These are phyloP conservation scores for Strix aluco DNA, from an alignment of 2,113 vertebrate species.

Conservation along the genomic window DNA sequence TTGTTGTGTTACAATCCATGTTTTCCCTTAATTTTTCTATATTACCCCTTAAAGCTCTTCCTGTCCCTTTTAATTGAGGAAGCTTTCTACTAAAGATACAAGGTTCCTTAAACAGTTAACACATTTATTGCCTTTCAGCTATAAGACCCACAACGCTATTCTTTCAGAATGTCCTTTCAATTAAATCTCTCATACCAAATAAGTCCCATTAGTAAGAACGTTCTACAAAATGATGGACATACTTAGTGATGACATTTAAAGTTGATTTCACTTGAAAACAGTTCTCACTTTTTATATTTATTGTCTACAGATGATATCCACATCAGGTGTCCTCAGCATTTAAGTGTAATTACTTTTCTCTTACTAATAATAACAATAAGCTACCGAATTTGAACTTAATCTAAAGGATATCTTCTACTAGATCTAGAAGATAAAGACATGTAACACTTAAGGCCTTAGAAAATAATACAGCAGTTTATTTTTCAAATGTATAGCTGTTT, in stretches of 20 bases:
- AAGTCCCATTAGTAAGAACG: not conserved
- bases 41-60: not conserved
- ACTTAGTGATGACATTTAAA: not conserved
- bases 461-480: not conserved
- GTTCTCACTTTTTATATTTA: not conserved
- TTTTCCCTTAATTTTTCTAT: not conserved
- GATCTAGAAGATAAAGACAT: not conserved
- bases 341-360: not conserved
- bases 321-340: not conserved
- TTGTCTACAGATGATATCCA: not conserved
- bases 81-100: not conserved
- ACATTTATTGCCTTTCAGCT: not conserved
- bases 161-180: not conserved
- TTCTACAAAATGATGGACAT: not conserved
- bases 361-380: not conserved
- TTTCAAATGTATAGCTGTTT: not conserved
- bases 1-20: not conserved
- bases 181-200: not conserved
- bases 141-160: not conserved
- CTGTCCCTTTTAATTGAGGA: not conserved
- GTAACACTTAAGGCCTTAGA: not conserved
- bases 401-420: not conserved
- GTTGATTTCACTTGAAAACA: constrained; percentile 4
- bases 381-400: not conserved
- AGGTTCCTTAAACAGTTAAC: not conserved